Evolutionary conservation across 2,113 vertebrate genomes (phyloP).

Genomic region (Poicephalus meyeri): DNA sequence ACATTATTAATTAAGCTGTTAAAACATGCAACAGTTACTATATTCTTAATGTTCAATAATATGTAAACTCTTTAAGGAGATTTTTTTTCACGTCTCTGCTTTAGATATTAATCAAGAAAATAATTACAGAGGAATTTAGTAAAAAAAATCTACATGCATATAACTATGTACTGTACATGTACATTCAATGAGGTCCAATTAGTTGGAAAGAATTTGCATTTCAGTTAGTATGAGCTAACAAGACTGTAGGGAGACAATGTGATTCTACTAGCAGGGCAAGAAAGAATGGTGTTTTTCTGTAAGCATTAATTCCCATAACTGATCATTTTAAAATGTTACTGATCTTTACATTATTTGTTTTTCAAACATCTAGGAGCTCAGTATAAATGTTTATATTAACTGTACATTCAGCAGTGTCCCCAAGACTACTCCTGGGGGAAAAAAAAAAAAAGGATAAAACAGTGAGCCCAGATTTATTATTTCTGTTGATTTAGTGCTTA

Average conservation of each 20-base stretch:
- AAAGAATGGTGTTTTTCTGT: conserved; percentile 71
- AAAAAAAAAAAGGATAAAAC: neutral
- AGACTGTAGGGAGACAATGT: conserved; percentile 78
- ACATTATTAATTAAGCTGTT: conserved; percentile 61
- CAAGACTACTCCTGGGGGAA: neutral
- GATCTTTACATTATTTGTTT: conserved; percentile 74
- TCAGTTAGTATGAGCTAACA: conserved; percentile 80
- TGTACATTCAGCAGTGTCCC: conserved; percentile 50
- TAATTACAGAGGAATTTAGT: conserved; percentile 72
- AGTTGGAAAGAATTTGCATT: conserved; percentile 80
- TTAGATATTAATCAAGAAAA: conserved; percentile 74
- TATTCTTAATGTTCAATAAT: conserved; percentile 68
- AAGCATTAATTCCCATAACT: conserved; percentile 78
- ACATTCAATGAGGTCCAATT: conserved; percentile 79
- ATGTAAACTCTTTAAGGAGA: conserved; percentile 64
- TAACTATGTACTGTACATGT: conserved; percentile 72
- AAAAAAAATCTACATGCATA: conserved; percentile 71
- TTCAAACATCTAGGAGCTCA: conserved; percentile 59
- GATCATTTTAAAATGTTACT: conserved; percentile 74
- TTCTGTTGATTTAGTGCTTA: neutral
- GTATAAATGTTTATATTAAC: conserved; percentile 65
- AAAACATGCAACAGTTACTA: conserved; percentile 57
- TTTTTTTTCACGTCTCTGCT: conserved; percentile 57
- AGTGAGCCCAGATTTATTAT: neutral
- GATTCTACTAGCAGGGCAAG: conserved; percentile 71